Evolutionary conservation across 2,113 vertebrate genomes (phyloP).

Genomic region (Colinus virginianus): DNA sequence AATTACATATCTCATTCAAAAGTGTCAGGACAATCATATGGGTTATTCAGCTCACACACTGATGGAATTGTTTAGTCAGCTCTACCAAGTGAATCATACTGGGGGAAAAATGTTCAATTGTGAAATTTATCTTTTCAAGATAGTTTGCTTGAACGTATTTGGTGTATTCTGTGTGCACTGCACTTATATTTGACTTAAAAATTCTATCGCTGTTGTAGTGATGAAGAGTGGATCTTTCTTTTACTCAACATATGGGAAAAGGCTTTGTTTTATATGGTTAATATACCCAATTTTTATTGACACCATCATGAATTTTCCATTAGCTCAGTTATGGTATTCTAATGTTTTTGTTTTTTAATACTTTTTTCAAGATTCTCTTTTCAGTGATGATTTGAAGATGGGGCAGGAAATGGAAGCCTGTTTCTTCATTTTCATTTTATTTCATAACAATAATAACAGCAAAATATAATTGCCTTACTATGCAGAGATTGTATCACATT

Average conservation of each 20-base stretch:
- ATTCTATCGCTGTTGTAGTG: neutral
- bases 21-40: conserved; percentile 50
- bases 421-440: neutral
- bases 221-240: neutral
- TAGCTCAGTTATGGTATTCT: neutral
- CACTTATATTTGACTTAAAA: neutral
- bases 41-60: conserved; percentile 50
- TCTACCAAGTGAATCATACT: conserved; percentile 25
- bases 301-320: neutral
- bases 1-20: conserved; percentile 31
- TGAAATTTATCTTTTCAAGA: neutral
- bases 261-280: neutral
- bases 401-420: neutral
- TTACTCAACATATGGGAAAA: neutral
- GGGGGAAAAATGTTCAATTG: neutral
- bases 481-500: neutral
- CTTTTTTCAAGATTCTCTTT: neutral
- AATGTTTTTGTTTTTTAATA: neutral
- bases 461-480: neutral
- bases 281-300: neutral
- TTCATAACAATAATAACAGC: neutral
- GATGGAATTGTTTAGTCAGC: conserved; percentile 47
- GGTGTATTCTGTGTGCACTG: neutral
- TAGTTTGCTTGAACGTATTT: neutral
- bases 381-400: neutral